Conservation (phyloP, 2,888 invertebrate genomes). For the Habroteleia sp. region DNA sequence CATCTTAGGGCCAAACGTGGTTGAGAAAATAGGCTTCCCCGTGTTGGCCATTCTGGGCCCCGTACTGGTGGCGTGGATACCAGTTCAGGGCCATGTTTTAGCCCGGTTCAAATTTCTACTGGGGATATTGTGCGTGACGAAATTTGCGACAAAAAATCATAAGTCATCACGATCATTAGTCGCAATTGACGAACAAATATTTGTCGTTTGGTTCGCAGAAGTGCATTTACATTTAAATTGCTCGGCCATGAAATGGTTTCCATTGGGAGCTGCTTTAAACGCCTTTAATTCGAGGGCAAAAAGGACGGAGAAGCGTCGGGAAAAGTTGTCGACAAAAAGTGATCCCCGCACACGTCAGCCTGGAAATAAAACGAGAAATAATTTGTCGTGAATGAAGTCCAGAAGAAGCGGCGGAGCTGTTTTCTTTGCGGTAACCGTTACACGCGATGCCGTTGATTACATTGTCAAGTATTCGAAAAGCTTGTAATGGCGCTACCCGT, state of each 20-base stretch:
- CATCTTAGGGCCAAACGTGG: too few relatives aligned
- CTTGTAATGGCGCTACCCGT: constrained; percentile 9
- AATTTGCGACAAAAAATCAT: constrained; percentile 1
- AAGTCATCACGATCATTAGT: constrained; percentile 18
- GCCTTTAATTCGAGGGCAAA: neutral
- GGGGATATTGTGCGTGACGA: too few relatives aligned
- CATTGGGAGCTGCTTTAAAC: neutral
- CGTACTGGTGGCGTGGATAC: too few relatives aligned
- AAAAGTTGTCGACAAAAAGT: constrained; percentile 5
- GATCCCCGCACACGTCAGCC: neutral
- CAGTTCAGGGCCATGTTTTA: too few relatives aligned
- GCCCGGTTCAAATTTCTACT: too few relatives aligned
- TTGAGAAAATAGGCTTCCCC: too few relatives aligned
- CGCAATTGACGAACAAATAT: constrained; percentile 30
- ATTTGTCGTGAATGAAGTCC: constrained; percentile 8
- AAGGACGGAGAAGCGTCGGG: neutral
- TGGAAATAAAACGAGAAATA: neutral
- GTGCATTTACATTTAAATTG: constrained; percentile 26
- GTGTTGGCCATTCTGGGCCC: too few relatives aligned
- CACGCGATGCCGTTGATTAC: constrained; percentile 45
- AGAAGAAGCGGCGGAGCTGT: constrained; percentile 3
- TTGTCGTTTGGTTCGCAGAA: constrained; percentile 5
- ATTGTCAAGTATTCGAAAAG: constrained; percentile 42
- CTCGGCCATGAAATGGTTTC: constrained; percentile 9
- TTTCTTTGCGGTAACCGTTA: constrained; percentile 4